Percentiles rank a stretch among this genome's conserved stretches.
Evolutionary conservation across 2,888 invertebrate genomes (phyloP).

Genomic region (Euproctis similis): DNA sequence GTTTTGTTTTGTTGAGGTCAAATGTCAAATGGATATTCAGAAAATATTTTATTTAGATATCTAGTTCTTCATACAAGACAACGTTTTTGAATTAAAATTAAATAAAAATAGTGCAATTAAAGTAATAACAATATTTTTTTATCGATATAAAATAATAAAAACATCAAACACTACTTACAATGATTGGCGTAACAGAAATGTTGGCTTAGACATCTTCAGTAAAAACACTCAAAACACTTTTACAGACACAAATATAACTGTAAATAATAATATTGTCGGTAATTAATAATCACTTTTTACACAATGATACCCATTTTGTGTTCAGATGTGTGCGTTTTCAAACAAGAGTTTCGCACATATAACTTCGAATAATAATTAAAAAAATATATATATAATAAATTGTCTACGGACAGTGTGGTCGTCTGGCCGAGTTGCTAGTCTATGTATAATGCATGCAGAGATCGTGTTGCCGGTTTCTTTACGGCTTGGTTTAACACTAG

Average conservation of each 20-base stretch:
- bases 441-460: conserved; percentile 44
- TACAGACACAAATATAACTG: conserved; percentile 7
- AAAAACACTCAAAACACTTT: conserved; percentile 16
- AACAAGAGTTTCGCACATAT: neutral
- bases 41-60: no score
- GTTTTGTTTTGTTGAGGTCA: no score
- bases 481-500: conserved; percentile 32
- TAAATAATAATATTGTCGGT: conserved; percentile 2
- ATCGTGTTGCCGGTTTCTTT: conserved; percentile 27
- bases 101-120: neutral
- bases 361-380: conserved; percentile 10
- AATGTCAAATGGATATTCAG: no score
- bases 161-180: conserved; percentile 39
- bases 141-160: no score
- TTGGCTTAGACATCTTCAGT: conserved; percentile 35
- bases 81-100: neutral
- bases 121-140: no score
- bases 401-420: conserved; percentile 22
- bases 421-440: conserved; percentile 29
- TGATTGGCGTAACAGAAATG: conserved; percentile 36
- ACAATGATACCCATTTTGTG: conserved; percentile 15
- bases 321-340: no score
- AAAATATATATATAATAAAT: conserved; percentile 10
- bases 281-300: conserved; percentile 25
- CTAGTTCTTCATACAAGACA: no score